Percentiles rank a stretch among this genome's conserved stretches.
Evolutionary conservation across 2,888 invertebrate species (phyloP).

Genomic region (Acleris literana): DNA sequence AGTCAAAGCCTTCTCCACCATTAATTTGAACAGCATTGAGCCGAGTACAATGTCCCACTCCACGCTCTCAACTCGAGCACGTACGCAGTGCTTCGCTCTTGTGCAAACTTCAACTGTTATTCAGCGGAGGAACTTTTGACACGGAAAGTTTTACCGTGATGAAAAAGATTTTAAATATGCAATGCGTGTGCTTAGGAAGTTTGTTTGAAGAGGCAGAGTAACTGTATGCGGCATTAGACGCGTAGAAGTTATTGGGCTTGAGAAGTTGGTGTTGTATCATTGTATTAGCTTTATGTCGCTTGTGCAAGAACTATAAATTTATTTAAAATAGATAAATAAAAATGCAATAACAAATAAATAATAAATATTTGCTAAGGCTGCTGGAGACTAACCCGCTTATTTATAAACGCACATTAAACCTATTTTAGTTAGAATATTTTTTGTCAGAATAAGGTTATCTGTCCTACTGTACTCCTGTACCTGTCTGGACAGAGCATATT

Average conservation of each 20-base stretch:
- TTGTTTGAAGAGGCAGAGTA: constrained; percentile 26
- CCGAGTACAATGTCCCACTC: constrained; percentile 19
- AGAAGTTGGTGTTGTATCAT: background rate
- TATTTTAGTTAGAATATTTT: no score
- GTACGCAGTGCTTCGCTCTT: constrained; percentile 42
- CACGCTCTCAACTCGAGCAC: constrained; percentile 49
- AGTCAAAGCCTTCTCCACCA: constrained; percentile 3
- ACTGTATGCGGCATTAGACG: constrained; percentile 34
- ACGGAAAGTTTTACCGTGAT: constrained; percentile 45
- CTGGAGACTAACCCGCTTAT: no score
- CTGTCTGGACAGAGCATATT: no score
- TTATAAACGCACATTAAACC: no score
- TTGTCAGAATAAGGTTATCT: no score
- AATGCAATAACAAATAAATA: no score
- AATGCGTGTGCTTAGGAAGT: constrained; percentile 33
- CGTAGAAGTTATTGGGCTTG: constrained; percentile 7
- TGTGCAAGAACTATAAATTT: no score
- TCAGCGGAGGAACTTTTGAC: constrained; percentile 49
- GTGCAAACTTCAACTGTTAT: constrained; percentile 51
- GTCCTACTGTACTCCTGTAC: no score
- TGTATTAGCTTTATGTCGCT: no score
- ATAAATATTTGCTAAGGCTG: no score
- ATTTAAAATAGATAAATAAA: no score
- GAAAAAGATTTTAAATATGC: constrained; percentile 38
- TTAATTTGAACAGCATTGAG: background rate